Evolutionary conservation across 1,140 invertebrate genomes (phyloP).

Genomic region (Bicyclus anynana): DNA sequence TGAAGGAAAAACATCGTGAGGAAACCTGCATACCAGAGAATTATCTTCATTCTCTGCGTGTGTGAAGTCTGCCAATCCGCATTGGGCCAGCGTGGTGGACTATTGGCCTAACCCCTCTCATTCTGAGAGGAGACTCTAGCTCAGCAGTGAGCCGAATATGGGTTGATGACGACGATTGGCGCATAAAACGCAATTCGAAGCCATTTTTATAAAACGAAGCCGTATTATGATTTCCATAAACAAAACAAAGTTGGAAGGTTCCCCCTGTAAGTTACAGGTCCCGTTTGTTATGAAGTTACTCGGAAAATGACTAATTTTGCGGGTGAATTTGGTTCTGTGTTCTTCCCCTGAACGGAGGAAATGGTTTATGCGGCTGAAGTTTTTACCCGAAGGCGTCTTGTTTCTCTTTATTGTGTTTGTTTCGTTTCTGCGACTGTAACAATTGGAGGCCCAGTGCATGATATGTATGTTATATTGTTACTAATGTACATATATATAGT

Average conservation of each 20-base stretch:
- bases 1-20: too few species aligned
- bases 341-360: slow-evolving; percentile 22
- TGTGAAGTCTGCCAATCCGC: too few species aligned
- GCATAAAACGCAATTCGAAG: not conserved
- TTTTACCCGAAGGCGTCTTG: slow-evolving; percentile 18
- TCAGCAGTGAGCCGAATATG: too few species aligned
- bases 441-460: not conserved
- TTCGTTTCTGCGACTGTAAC: slow-evolving; percentile 15
- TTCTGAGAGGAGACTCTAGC: too few species aligned
- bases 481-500: too few species aligned
- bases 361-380: slow-evolving; percentile 24
- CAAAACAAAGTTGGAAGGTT: slow-evolving; percentile 26
- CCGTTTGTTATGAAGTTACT: slow-evolving; percentile 57
- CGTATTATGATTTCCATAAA: slow-evolving; percentile 12
- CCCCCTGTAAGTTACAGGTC: slow-evolving; percentile 35
- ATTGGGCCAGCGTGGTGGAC: too few species aligned
- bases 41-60: too few species aligned
- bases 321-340: slow-evolving; percentile 34
- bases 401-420: slow-evolving; percentile 16
- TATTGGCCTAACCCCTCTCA: too few species aligned
- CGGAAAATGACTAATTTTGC: slow-evolving; percentile 39
- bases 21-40: too few species aligned
- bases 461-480: not conserved
- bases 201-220: not conserved
- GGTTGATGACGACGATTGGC: not conserved